Evolutionary conservation across 2,113 vertebrate genomes (phyloP), one percentile per base, ranked within the genome.

Genomic region (Trogon melanurus): DNA sequence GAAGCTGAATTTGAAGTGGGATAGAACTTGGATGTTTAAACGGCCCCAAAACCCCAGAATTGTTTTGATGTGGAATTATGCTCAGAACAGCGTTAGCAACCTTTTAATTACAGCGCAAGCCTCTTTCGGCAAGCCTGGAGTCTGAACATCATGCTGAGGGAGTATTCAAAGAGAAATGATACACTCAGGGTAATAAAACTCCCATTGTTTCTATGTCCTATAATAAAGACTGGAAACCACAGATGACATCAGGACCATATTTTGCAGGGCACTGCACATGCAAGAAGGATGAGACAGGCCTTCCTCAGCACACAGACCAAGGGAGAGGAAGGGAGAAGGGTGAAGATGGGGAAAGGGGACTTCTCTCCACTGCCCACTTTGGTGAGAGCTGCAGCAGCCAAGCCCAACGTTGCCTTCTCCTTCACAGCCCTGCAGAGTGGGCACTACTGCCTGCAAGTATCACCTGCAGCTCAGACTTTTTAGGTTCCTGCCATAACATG

Each of bases 11-110:
- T 58, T 95, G 75, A 95, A 95, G 79, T 84, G 76, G 92, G 20
- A 71, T 90, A 67, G 80, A 90, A 88, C 67, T 93, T 48, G 45
- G 19, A 92, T 92, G 53, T 71, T 88, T 88, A 53, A 87, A 90
- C 1, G 13, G 15, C 21, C 65, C 32, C 75, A 60, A 83, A 94
- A 93, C 41, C 82, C 61, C 78, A 80, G 44, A 29, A 83, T 38
- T 19, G 30, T 95, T 96, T 94, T 89, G 85, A 94, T 94, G 94
- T 90, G 90, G 94, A 93, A 85, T 96, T 94, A 78, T 81, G 57
- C 75, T 95, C 62, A 84, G 88, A 94, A 88, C 67, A 80, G 22
- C 88, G 64, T 88, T 91, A 93, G 20, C 61, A 90, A 57, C 86
- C 67, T 91, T 93, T 86, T 80, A 95, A 94, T 96, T 93, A 90